These are phyloP conservation scores for Discoglossus pictus DNA, from an alignment of 2,797 vertebrate genomes.

Conservation along the genomic window DNA sequence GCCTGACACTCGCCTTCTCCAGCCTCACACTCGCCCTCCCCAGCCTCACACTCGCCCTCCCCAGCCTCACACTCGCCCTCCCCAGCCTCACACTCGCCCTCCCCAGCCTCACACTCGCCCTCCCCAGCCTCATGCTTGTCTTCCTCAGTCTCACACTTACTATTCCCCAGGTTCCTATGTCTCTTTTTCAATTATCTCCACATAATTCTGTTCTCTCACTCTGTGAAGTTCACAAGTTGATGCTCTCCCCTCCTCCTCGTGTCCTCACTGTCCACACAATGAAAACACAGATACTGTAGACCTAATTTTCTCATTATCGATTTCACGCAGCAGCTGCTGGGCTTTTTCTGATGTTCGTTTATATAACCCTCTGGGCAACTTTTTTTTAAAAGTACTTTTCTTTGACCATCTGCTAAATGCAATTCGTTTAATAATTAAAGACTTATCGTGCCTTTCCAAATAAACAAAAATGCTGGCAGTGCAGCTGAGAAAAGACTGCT, in stretches of 20 bases:
- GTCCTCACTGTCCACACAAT: constrained; percentile 72
- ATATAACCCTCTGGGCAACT: constrained; percentile 79
- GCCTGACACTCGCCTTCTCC: too few relatives aligned
- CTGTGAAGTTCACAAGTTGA: constrained; percentile 61
- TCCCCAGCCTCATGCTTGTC: constrained; percentile 7
- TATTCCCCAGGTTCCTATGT: constrained; percentile 52
- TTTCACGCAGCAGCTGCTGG: constrained; percentile 82
- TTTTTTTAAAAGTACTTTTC: constrained; percentile 74
- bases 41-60: too few relatives aligned
- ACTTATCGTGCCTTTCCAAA: constrained; percentile 62
- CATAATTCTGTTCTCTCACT: constrained; percentile 61
- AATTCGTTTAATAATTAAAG: constrained; percentile 77
- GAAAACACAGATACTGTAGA: constrained; percentile 78
- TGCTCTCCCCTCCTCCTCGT: constrained; percentile 57
- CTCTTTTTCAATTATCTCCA: constrained; percentile 66
- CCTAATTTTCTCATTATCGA: constrained; percentile 79
- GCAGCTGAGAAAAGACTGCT: constrained; percentile 57
- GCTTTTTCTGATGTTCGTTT: constrained; percentile 73
- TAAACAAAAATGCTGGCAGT: constrained; percentile 59
- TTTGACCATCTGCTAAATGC: constrained; percentile 78
- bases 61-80: too few relatives aligned
- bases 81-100: too few relatives aligned
- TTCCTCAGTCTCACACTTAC: too few relatives aligned
- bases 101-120: background rate
- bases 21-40: too few relatives aligned